Conservation (phyloP, 2,113 vertebrate genomes). For the Pseudorhombus dupliciocellatus region DNA sequence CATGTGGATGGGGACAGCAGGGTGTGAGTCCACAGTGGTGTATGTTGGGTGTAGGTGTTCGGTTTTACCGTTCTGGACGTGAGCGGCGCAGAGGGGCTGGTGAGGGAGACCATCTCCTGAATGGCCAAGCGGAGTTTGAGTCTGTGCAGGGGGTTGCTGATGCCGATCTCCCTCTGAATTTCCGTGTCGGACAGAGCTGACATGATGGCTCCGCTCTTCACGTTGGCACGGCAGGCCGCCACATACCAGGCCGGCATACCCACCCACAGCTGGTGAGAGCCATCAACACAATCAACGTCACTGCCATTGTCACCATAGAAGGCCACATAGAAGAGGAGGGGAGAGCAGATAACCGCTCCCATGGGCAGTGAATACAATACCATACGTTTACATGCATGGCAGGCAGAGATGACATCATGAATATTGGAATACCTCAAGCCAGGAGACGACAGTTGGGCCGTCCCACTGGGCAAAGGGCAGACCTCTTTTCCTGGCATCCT, state of each 20-base stretch:
- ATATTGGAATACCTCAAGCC: slow-evolving; percentile 90
- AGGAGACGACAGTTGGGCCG: slow-evolving; percentile 96
- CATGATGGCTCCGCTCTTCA: slow-evolving; percentile 99
- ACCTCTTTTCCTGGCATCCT: slow-evolving; percentile 94
- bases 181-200: slow-evolving; percentile 95
- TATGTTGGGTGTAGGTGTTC: slow-evolving; percentile 8
- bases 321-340: slow-evolving; percentile 12
- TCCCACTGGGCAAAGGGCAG: slow-evolving; percentile 97
- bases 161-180: slow-evolving; percentile 97
- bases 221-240: slow-evolving; percentile 94
- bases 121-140: slow-evolving; percentile 96
- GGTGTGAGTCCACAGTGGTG: slow-evolving; percentile 1
- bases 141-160: slow-evolving; percentile 95
- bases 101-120: slow-evolving; percentile 98
- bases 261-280: slow-evolving; percentile 90
- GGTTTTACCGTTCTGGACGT: slow-evolving; percentile 82
- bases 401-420: slow-evolving; percentile 1
- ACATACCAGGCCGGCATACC: slow-evolving; percentile 99
- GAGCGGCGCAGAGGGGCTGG: slow-evolving; percentile 93
- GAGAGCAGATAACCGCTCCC: slow-evolving; percentile 2
- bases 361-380: not conserved
- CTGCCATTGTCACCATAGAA: slow-evolving; percentile 25
- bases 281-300: slow-evolving; percentile 50
- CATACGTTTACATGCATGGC: not conserved
- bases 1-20: not conserved